Evolutionary conservation across 2,797 vertebrate species (phyloP).

Genomic region (Chromobotia macracanthus): DNA sequence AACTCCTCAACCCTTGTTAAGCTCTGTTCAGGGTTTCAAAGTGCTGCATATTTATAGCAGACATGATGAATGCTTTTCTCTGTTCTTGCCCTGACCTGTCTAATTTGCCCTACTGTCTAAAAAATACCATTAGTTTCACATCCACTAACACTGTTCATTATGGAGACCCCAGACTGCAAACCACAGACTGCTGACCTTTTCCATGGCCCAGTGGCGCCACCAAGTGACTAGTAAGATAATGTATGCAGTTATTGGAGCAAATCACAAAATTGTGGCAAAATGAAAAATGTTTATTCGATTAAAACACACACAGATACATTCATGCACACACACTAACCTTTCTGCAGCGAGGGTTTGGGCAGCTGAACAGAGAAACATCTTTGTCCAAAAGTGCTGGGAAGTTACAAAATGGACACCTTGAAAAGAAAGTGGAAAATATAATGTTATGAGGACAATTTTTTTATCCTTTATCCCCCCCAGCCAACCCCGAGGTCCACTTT

Average conservation of each 20-base stretch:
- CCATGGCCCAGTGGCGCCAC: constrained; percentile 37
- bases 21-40: constrained; percentile 2
- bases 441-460: neutral
- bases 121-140: constrained; percentile 35
- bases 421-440: constrained; percentile 24
- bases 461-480: too few relatives aligned
- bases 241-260: neutral
- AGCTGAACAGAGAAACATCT: constrained; percentile 90
- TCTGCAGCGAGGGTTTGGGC: constrained; percentile 94
- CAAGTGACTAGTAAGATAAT: constrained; percentile 40
- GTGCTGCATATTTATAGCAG: constrained; percentile 1
- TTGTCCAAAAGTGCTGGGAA: constrained; percentile 94
- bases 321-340: constrained; percentile 78
- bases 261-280: too few relatives aligned
- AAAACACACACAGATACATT: neutral
- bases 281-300: neutral
- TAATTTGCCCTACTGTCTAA: constrained; percentile 17
- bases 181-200: neutral
- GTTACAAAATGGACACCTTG: constrained; percentile 95
- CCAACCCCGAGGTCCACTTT: too few relatives aligned
- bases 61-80: constrained; percentile 33
- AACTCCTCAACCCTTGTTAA: constrained; percentile 22
- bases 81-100: constrained; percentile 41
- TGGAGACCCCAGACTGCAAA: neutral
- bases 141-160: constrained; percentile 23